Evolutionary conservation across 2,797 vertebrate species (phyloP), one percentile per base, ranked within the genome.

Genomic region (Enteromius afrohamiltoni): DNA sequence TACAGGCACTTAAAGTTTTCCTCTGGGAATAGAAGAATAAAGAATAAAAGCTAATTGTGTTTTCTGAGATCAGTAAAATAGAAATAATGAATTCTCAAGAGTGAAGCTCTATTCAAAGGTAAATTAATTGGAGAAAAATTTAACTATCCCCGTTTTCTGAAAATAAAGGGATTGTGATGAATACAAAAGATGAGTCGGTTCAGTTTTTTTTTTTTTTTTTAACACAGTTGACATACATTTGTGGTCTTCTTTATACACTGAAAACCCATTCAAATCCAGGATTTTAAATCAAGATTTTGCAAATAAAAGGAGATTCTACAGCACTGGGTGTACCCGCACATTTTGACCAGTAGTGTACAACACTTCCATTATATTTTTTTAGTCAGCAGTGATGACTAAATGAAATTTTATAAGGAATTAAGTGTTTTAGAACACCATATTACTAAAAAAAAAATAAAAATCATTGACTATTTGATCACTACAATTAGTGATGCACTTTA

Each of bases 291-390:
- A 10, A 49, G 26, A 79, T 68, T 67, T 31, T 53, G 58, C 58
- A 26, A 26, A 60, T 60, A 60, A 60, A 60, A 6, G n/a, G 58
- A 23, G 58, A 26, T 60, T 60, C 23, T 14, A 82, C 86, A 82
- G 77, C 84, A 86, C 80, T 89, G 92, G 91, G 90, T 87, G 91
- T 89, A 91, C 71, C 87, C 78, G 29, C 5, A 31, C 23, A 4
- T 13, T 86, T 55, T 37, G 5, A 55, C 16, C 26, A 47, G 14
- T 10, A 21, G 17, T 49, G 31, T 73, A 6, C 14, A 9, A 49
- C 16, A 73, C 16, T 51, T 23, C 19, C 67, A 23, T 69, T 7
- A 42, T 69, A 23, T 69, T 40, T 69, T 69, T 69, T 11, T n/a
- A 23, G 69, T 71, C 23, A 0, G 7, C 16, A 3, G 0, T 31